Evolutionary conservation across 1,140 invertebrate genomes (phyloP), one percentile per base, ranked within the genome.

Genomic region (fruit fly (Drosophila melanogaster)): DNA sequence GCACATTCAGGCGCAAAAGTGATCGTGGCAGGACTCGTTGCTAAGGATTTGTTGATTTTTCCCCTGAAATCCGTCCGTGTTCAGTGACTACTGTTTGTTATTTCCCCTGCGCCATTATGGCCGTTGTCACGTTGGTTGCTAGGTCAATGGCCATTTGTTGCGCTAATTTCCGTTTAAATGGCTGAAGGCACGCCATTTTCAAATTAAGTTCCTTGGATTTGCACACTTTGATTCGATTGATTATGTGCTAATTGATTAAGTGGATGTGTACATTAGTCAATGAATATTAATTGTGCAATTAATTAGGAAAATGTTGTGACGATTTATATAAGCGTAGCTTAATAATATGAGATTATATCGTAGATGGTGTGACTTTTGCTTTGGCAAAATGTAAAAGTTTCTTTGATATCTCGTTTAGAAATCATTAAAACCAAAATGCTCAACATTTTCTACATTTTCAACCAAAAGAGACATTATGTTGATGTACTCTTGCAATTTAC

Each of bases 41-140:
- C 84, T 64, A 87, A 14, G 84, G 46, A 89, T 57, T 87, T 89
- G 79, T 87, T 87, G 47, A 87, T 83, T 87, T 87, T 73, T 19
- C 10, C 14, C 38, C 26, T 37, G 26, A 8, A 62, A 50, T 64
- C 58, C 44, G 3, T 4, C 4, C 1, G n/a, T 0, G 44, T n/a
- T 12, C 59, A 49, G 35, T 30, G 35, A 6, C 35, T 37, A 50
- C 51, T 66, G 62, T 59, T 79, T 84, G 76, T 84, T 84, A 73
- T 77, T 85, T 73, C 58, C 62, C 79, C 74, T 58, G 35, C n/a
- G 66, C 77, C 72, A 72, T 72, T 65, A 46, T n/a, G 22, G 1
- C 19, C 55, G 66, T 81, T 77, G 50, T 51, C 15, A 74, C 1
- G 35, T n/a, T 47, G 55, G 83, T 83, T 86, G 65, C 62, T 56